Evolutionary conservation across 2,888 invertebrate genomes (phyloP), one percentile per base, ranked within the genome.

Genomic region (Drosophila macrospina): DNA sequence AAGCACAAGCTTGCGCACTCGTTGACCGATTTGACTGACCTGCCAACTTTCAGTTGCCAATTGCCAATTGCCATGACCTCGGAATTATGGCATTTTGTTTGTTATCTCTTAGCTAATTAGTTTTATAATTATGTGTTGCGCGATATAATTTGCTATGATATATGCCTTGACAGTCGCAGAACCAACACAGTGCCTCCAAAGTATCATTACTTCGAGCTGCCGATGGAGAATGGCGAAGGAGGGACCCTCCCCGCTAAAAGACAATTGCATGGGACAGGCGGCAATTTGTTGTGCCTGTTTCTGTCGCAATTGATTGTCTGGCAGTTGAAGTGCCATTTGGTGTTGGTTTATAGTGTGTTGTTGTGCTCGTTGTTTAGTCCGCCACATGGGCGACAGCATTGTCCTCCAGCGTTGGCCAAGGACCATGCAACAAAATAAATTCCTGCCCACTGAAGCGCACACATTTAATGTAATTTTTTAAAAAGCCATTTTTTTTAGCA

Each of bases 391-490:
- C 86, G 83, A 72, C 87, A 72, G 59, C 67, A 74, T 71, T 74
- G 68, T 80, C 60, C 83, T 80, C 55, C 80, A 20, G 20, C 20
- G 3, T 64, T 55, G 65, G 62, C 72, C 78, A 76, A 65, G 62
- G 77, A 64, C 67, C 61, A 59, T 78, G 68, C 84, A 78, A 64
- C 67, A 62, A 72, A 72, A 86, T 68, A 82, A 72, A 73, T 77
- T 78, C 68, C 80, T 86, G 80, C 78, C 84, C 88, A 86, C 86
- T 84, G 86, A 80, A 80, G 88, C 88, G 86, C 62, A 86, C 68
- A 78, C 80, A 84, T 83, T 86, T 78, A 84, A 88, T 84, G 84
- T 84, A 88, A 84, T 84, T 88, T 84, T 86, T 80, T 82, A 80
- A 86, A 88, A 88, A 78, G 78, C 69, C 62, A 73, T 80, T 28